These are phyloP conservation scores for Phytoseiulus persimilis DNA, from an alignment of 2,888 invertebrate genomes.

Conservation along the genomic window DNA sequence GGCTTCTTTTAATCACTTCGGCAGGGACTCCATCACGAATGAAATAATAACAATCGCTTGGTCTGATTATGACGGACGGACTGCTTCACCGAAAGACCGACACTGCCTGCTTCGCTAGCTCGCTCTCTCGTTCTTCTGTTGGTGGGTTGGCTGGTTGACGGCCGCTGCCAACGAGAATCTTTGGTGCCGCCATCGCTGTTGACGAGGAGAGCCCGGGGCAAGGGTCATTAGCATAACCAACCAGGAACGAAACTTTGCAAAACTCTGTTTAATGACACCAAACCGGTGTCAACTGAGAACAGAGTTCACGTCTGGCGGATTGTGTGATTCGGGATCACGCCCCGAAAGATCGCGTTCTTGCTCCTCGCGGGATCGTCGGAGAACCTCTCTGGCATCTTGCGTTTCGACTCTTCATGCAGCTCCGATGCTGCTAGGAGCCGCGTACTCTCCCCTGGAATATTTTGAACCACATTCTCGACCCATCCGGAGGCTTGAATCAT, in stretches of 20 bases:
- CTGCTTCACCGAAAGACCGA: not conserved
- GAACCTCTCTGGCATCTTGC: no score
- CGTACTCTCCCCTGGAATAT: no score
- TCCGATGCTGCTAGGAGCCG: no score
- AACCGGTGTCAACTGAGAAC: not conserved
- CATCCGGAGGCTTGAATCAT: no score
- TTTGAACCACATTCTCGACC: no score
- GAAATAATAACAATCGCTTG: constrained; percentile 5
- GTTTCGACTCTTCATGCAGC: no score
- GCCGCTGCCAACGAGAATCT: not conserved
- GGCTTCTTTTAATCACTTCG: constrained; percentile 38
- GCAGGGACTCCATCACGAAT: constrained; percentile 7
- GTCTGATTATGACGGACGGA: not conserved
- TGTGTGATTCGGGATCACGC: not conserved
- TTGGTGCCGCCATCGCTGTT: not conserved
- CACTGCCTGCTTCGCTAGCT: not conserved
- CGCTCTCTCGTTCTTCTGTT: not conserved
- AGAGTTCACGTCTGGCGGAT: not conserved
- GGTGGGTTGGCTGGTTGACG: constrained; percentile 5
- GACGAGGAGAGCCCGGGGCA: not conserved
- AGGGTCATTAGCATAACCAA: not conserved
- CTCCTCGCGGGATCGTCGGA: not conserved
- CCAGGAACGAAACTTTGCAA: not conserved
- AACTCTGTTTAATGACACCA: constrained; percentile 5
- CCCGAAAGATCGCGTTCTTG: not conserved